These are phyloP conservation scores for Marisa cornuarietis DNA, from an alignment of 1,140 invertebrate species.

Conservation along the genomic window DNA sequence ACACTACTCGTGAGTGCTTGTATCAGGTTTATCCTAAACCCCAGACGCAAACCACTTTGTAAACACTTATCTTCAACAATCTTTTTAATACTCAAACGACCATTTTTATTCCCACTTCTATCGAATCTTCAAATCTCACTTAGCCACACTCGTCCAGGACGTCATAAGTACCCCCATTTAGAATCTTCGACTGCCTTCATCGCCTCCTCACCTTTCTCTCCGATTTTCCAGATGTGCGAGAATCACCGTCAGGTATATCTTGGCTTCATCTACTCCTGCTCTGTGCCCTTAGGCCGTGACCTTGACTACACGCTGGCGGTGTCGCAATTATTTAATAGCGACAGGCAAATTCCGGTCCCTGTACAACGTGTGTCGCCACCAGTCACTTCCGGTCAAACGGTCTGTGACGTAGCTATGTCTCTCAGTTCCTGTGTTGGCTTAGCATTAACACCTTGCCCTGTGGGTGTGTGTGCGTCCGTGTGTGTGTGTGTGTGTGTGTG, in stretches of 20 bases:
- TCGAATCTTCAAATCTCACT: not conserved
- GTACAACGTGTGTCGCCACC: too few species aligned
- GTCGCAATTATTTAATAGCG: not conserved
- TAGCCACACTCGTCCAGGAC: not conserved
- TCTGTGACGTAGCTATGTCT: not conserved
- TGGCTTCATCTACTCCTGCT: constrained; percentile 56
- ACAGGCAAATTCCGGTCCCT: too few species aligned
- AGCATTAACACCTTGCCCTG: not conserved
- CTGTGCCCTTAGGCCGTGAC: constrained; percentile 24
- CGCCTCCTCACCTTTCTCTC: too few species aligned
- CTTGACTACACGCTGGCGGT: constrained; percentile 10
- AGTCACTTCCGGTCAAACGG: too few species aligned
- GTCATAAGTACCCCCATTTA: not conserved
- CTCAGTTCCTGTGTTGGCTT: not conserved
- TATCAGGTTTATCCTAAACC: too few species aligned
- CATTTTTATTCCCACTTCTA: too few species aligned
- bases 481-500: too few species aligned
- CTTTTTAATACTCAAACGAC: too few species aligned
- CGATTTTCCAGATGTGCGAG: constrained; percentile 50
- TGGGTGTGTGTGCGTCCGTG: not conserved
- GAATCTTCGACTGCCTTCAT: too few species aligned
- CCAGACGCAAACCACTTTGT: not conserved
- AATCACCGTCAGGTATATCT: constrained; percentile 58
- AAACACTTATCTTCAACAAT: too few species aligned
- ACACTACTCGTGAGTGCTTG: too few species aligned